Base-by-base conservation (phyloP, 2,888 invertebrate genomes). In the Acrobasis suavella region DNA sequence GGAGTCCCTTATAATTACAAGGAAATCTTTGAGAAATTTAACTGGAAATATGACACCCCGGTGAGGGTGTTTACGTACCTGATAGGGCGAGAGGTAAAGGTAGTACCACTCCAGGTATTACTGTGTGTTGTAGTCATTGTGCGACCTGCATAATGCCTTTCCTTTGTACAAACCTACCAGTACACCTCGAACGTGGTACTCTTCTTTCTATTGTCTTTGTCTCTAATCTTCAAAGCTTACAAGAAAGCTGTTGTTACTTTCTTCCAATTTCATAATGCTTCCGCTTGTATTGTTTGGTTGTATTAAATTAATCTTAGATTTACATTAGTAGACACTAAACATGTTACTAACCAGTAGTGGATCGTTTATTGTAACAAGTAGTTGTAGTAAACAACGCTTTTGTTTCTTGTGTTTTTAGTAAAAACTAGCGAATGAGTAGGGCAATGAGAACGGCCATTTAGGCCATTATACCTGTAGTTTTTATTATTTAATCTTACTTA, bases 31-130 rank as follows among this genome's bases (percentile, higher is more conserved):
- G 95, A 97, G 79, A 93, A 94, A 70, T 97, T 96, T 91, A 99
- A 99, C 87, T 97, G 97, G 97, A 91, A 91, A 70, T 91, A 91
- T 69, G 95, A 95, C 63, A 96, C 96, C 89, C 96, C 98, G 76
- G 98, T 99, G 58, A 94, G 99, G 72, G 96, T 99, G 69, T 99
- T 99, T 93, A 99, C 99, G 50, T 99, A 98, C 93, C 94, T 99
- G 78, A 98, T 99, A 89, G 99, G 99, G 69, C 95, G 97, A 83
- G 97, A 98, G 93, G 93, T 93, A 91, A 91, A 91, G 95, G 95
- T 77, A 91, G 91, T 91, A 92, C 90, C 90, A 91, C 86, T 90
- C 87, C 91, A 89, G 89, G 91, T 91, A 86, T 89, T 91, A 91
- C 89, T 91, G 92, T 87, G 89, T 91, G 90, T 90, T 75, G 89